Base-by-base conservation (phyloP, 2,797 vertebrate genomes). In the Vultur gryphus region DNA sequence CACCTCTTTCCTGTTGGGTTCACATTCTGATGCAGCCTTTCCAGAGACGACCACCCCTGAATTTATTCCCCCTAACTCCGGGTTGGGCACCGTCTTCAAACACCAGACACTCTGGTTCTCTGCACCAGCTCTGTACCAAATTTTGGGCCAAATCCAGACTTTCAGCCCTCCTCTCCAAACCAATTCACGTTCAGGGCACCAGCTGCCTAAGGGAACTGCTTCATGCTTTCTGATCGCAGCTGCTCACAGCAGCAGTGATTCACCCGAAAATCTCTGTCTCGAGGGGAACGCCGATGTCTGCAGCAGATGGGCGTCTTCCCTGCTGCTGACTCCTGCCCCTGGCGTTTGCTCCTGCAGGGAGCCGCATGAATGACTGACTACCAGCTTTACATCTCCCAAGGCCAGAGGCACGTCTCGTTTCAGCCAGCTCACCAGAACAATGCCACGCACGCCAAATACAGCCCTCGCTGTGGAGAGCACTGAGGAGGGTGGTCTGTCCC, bases 391-490 rank as follows among this genome's bases (percentile, higher is more conserved):
- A 25, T n/a, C 33, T 84, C 89, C 37, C 57, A 61, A 23, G 31
- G 78, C 41, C n/a, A 46, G 81, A 92, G 59, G 39, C 81, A 81
- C 0, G 0, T 85, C 75, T 58, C 41, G 2, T 43, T 69, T 71
- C 76, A 77, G 57, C 28, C 43, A 75, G 5, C 61, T 85, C 57
- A 46, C 21, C 67, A 70, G 33, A 69, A 41, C 29, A 52, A 3
- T 0, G 1, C 52, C 75, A 35, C 1, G 0, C 17, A 17, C 0
- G 0, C 31, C 69, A 76, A 52, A 86, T 6, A 58, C 49, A 76
- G 7, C 8, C 41, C 25, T 49, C 0, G 4, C 41, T 51, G 37
- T 88, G 48, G 18, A 10, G 2, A 62, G 14, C n/a, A 69, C 13
- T 0, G 0, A 83, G 37, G 29, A 35, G n/a, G 16, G 31, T 29